These are phyloP conservation scores for Poecilus cupreus DNA, from an alignment of 2,888 invertebrate genomes.

Conservation along the genomic window DNA sequence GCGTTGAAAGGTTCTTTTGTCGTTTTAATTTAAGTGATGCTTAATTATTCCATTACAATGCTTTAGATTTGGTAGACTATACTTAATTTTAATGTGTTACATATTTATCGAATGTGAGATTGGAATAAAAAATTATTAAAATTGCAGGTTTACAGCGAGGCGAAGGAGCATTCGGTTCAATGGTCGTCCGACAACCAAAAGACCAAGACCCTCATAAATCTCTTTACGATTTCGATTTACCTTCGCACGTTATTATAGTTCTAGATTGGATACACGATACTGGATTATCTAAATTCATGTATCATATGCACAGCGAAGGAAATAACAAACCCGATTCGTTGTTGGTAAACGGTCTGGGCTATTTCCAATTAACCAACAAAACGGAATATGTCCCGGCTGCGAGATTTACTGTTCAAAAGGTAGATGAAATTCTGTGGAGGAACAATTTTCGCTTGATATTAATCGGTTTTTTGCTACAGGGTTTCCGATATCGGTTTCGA, in stretches of 20 bases:
- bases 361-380: constrained; percentile 73
- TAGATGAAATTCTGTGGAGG: constrained; percentile 66
- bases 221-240: constrained; percentile 87
- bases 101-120: too few species aligned
- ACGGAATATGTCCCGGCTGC: constrained; percentile 77
- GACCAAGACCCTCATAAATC: constrained; percentile 78
- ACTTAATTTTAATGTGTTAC: too few species aligned
- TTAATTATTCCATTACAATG: too few species aligned
- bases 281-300: constrained; percentile 84
- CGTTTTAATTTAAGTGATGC: too few species aligned
- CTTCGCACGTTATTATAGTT: constrained; percentile 84
- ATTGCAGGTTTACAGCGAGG: constrained; percentile 85
- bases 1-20: too few species aligned
- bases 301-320: constrained; percentile 89
- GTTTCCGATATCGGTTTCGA: constrained; percentile 85
- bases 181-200: constrained; percentile 83
- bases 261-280: constrained; percentile 89
- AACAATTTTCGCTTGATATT: background rate
- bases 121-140: background rate
- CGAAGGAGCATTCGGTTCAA: constrained; percentile 88
- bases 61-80: too few species aligned
- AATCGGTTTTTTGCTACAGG: constrained; percentile 71
- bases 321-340: constrained; percentile 89
- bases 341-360: constrained; percentile 88
- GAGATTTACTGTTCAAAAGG: constrained; percentile 81